Percentiles rank a stretch among this genome's conserved stretches.
phyloP scores from a whole-genome alignment of 2,113 vertebrate genomes.

The Odontesthes bonariensis region DNA sequence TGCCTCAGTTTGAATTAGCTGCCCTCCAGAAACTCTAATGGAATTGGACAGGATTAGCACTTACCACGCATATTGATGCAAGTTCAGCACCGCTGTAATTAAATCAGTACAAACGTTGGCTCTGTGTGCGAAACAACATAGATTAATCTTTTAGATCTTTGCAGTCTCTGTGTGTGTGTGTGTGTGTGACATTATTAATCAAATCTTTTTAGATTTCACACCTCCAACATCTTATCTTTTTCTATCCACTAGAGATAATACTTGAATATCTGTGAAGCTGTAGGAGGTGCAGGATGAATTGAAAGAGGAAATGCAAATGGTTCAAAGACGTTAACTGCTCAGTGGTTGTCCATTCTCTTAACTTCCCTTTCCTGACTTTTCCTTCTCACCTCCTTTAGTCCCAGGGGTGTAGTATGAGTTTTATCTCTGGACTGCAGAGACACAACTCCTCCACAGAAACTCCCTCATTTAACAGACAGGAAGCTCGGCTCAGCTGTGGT shows the following conservation, averaged over 20 bases:
- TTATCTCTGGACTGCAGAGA: constrained; percentile 77
- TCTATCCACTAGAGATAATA: constrained; percentile 17
- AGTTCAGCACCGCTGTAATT: constrained; percentile 35
- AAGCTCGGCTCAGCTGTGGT: constrained; percentile 49
- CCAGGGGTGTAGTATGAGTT: constrained; percentile 47
- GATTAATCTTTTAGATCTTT: constrained; percentile 16
- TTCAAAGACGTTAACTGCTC: constrained; percentile 25
- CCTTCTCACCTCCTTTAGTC: constrained; percentile 37
- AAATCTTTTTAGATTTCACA: neutral
- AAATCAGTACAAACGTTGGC: constrained; percentile 26
- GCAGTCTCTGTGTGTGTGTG: neutral
- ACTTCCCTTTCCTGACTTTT: constrained; percentile 74
- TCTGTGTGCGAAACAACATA: constrained; percentile 1
- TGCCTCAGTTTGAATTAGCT: constrained; percentile 44
- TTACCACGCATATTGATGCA: constrained; percentile 29
- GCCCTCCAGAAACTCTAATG: constrained; percentile 53
- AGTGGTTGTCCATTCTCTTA: constrained; percentile 21
- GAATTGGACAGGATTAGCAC: constrained; percentile 55
- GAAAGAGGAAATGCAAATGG: constrained; percentile 52
- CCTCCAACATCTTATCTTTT: neutral
- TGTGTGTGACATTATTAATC: neutral
- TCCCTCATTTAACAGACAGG: constrained; percentile 59
- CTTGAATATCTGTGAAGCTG: constrained; percentile 7
- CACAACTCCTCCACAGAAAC: constrained; percentile 17
- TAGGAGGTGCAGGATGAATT: constrained; percentile 16